Evolutionary conservation across 2,113 vertebrate species (phyloP).

Genomic region (Lophochroa leadbeateri): DNA sequence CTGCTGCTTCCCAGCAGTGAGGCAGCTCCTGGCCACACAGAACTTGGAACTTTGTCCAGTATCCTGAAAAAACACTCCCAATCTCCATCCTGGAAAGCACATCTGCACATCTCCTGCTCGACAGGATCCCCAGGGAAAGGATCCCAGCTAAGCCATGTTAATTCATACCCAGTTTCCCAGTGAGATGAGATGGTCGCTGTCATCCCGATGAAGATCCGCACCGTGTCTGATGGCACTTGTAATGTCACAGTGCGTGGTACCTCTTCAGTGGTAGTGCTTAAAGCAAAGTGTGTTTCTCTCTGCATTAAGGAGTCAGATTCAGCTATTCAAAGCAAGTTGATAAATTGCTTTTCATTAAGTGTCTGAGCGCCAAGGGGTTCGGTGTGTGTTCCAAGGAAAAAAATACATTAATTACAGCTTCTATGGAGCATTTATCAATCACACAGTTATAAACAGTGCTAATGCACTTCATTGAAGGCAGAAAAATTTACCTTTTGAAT

Average conservation of each 20-base stretch:
- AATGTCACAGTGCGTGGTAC: fast-evolving
- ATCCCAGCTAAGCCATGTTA: not conserved
- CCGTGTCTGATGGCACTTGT: not conserved
- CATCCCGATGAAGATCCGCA: not conserved
- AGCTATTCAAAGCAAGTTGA: conserved; percentile 58
- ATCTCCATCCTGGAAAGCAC: not conserved
- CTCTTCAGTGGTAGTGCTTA: not conserved
- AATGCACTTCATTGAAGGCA: conserved; percentile 47
- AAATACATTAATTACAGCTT: conserved; percentile 61
- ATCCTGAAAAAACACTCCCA: not conserved
- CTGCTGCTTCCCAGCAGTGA: not conserved
- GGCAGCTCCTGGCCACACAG: not conserved
- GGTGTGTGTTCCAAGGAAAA: conserved; percentile 38
- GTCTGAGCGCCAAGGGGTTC: conserved; percentile 48
- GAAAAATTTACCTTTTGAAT: conserved; percentile 38
- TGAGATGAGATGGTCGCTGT: not conserved
- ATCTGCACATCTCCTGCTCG: not conserved
- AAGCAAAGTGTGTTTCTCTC: conserved; percentile 21
- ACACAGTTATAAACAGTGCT: conserved; percentile 38
- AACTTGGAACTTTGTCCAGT: not conserved
- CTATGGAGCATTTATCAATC: conserved; percentile 59
- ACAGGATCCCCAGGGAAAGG: not conserved
- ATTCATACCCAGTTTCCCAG: not conserved
- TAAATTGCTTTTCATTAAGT: conserved; percentile 71
- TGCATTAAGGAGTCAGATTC: conserved; percentile 34